A percentile compares a stretch with the other conserved stretches of the same genome.
Conservation (phyloP, 2,888 invertebrate species). For the Eudemis profundana region DNA sequence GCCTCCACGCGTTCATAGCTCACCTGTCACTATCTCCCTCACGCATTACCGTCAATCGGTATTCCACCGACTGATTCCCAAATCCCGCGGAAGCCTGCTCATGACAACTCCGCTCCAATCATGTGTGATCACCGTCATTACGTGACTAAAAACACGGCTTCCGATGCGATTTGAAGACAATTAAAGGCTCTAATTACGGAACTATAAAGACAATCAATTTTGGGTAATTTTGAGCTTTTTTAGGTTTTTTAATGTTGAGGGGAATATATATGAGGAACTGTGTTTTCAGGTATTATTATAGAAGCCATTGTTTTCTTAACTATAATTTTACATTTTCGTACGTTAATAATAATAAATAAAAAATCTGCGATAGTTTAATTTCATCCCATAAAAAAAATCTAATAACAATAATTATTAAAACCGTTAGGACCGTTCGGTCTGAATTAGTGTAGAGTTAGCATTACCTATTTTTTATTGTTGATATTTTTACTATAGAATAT, state of each 20-base stretch:
- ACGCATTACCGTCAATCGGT: constrained; percentile 68
- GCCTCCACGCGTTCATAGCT: constrained; percentile 9
- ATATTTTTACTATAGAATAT: no score
- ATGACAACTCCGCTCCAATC: constrained; percentile 12
- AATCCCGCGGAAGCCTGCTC: constrained; percentile 17
- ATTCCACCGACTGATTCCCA: constrained; percentile 37
- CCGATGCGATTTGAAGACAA: constrained; percentile 11
- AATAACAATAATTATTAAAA: no score
- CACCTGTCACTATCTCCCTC: constrained; percentile 54
- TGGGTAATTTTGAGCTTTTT: background rate
- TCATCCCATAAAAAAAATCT: no score
- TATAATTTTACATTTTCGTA: no score
- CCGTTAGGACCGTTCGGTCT: no score
- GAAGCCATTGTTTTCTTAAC: no score
- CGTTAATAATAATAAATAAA: no score
- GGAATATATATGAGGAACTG: background rate
- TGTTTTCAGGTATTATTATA: no score
- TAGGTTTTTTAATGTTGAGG: background rate
- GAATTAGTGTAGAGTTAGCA: no score
- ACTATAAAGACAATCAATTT: background rate
- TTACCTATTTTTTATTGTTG: no score
- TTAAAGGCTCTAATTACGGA: constrained; percentile 18
- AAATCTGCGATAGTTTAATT: no score
- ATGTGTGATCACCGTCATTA: constrained; percentile 29
- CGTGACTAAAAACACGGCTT: constrained; percentile 43